Percentiles rank a stretch among this genome's conserved stretches.
These are phyloP conservation scores for Mesocentrotus franciscanus DNA, from an alignment of 53 echinoderm and acorn worm species.

Conservation along the genomic window DNA sequence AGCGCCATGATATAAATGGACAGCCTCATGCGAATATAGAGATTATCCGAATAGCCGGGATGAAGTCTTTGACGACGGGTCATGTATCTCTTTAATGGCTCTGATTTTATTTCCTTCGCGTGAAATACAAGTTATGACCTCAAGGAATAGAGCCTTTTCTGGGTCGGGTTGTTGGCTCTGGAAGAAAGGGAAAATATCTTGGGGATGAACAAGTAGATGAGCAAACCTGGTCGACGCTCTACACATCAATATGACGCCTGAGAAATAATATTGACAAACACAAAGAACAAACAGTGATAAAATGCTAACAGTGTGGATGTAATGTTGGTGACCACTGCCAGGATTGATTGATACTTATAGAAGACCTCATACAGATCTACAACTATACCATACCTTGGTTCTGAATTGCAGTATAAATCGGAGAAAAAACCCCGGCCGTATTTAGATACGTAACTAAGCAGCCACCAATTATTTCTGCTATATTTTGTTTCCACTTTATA, in stretches of 20 bases:
- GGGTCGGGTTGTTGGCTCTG: conserved; percentile 31
- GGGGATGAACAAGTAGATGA: not conserved
- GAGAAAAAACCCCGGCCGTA: too few relatives aligned
- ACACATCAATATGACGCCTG: not conserved
- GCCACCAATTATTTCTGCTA: too few relatives aligned
- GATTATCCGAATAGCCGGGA: conserved; percentile 6
- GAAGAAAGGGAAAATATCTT: conserved; percentile 27
- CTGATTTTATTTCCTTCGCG: conserved; percentile 1
- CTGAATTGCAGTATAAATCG: too few relatives aligned
- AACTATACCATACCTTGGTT: not conserved
- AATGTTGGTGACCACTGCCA: not conserved
- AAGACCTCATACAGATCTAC: not conserved
- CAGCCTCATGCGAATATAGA: not conserved
- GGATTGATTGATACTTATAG: not conserved
- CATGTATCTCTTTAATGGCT: conserved; percentile 13
- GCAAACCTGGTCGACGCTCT: not conserved
- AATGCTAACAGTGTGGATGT: not conserved
- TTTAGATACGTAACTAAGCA: too few relatives aligned
- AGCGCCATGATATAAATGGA: not conserved
- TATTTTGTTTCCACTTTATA: too few relatives aligned
- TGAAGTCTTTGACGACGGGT: not conserved
- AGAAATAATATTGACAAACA: conserved; percentile 9
- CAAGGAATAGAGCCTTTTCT: not conserved
- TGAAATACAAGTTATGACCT: conserved; percentile 38
- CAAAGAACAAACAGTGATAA: not conserved